Conservation (phyloP, 2,797 vertebrate genomes). For the Acanthopagrus latus region DNA sequence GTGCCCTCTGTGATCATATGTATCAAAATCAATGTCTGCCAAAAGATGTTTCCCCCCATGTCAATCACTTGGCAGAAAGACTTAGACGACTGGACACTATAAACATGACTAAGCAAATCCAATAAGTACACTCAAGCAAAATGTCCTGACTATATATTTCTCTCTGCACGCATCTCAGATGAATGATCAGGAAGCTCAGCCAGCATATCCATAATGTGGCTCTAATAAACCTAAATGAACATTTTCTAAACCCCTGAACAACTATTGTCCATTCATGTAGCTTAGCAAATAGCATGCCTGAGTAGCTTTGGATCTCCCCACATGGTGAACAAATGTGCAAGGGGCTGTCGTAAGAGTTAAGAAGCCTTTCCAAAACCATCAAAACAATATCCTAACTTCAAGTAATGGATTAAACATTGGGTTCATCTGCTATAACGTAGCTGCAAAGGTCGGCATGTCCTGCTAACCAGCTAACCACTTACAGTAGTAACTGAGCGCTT, state of each 20-base stretch:
- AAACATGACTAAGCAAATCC: conserved; percentile 19
- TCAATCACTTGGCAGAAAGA: background rate
- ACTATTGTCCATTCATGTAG: no score
- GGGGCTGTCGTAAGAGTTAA: background rate
- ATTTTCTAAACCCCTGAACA: background rate
- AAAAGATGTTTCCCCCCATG: background rate
- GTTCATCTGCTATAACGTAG: background rate
- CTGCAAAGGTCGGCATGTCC: conserved; percentile 5
- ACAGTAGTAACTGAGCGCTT: background rate
- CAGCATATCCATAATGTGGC: background rate
- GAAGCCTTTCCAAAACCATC: background rate
- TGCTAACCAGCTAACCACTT: background rate
- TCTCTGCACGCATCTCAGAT: background rate
- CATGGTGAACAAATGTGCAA: background rate
- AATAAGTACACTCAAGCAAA: background rate
- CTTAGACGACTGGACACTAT: background rate
- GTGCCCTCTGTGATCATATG: no score
- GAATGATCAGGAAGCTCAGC: background rate
- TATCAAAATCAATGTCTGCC: background rate
- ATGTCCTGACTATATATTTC: background rate
- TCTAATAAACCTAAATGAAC: background rate
- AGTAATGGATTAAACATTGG: background rate
- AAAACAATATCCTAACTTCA: no score
- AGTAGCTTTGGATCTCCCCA: background rate
- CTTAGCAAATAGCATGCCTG: no score